Conservation (phyloP, 1,140 invertebrate genomes). For the Drosophila bifasciata region DNA sequence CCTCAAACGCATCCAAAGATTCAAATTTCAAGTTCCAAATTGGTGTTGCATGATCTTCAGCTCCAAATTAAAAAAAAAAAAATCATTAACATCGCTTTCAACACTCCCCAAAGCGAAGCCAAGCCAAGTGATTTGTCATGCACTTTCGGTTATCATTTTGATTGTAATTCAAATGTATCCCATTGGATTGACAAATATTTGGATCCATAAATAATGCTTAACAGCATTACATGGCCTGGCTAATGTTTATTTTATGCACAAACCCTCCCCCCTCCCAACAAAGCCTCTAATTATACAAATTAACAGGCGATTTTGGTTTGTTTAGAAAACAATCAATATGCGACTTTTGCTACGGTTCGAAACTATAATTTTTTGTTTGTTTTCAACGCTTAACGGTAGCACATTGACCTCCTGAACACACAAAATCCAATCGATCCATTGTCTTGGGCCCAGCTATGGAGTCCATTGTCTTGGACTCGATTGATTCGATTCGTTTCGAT, state of each 20-base stretch:
- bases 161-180: slow-evolving; percentile 10
- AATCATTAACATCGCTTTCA: slow-evolving; percentile 3
- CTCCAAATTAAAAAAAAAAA: slow-evolving; percentile 3
- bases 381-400: slow-evolving; percentile 70
- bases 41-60: slow-evolving; percentile 20
- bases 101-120: slow-evolving; percentile 1
- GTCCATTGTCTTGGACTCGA: slow-evolving; percentile 45
- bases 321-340: slow-evolving; percentile 67
- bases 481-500: slow-evolving; percentile 31
- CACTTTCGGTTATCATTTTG: background rate
- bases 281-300: slow-evolving; percentile 67
- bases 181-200: slow-evolving; percentile 19
- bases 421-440: slow-evolving; percentile 34
- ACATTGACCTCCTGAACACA: slow-evolving; percentile 68
- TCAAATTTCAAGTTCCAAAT: background rate
- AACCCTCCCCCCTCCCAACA: slow-evolving; percentile 20
- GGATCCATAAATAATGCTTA: background rate
- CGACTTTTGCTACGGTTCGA: slow-evolving; percentile 49
- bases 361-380: slow-evolving; percentile 50
- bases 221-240: slow-evolving; percentile 12
- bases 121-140: slow-evolving; percentile 33
- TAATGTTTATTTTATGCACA: slow-evolving; percentile 68
- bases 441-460: slow-evolving; percentile 22
- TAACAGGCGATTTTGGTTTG: slow-evolving; percentile 48
- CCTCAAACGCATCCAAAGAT: slow-evolving; percentile 21